These are phyloP conservation scores for Zaprionus obscuricornis DNA, from an alignment of 2,888 invertebrate species.

Conservation along the genomic window DNA sequence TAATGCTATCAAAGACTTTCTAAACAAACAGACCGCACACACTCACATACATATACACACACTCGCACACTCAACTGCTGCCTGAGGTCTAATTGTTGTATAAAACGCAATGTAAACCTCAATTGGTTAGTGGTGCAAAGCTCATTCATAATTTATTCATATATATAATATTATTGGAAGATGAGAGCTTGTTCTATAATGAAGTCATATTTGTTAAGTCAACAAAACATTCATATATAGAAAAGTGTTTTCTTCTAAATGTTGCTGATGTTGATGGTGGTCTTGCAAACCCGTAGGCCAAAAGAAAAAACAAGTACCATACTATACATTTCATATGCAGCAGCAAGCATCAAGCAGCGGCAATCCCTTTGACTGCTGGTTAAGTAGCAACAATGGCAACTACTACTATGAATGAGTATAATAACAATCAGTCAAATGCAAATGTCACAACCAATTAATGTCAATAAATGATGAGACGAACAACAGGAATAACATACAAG, in stretches of 20 bases:
- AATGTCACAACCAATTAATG: slow-evolving; percentile 82
- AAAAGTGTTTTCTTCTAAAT: slow-evolving; percentile 36
- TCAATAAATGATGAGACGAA: slow-evolving; percentile 75
- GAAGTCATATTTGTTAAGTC: slow-evolving; percentile 73
- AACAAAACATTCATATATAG: slow-evolving; percentile 31
- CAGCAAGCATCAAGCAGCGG: slow-evolving; percentile 25
- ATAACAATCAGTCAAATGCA: slow-evolving; percentile 79
- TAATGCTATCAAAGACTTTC: slow-evolving; percentile 6
- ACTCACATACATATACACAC: slow-evolving; percentile 1
- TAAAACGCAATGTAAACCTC: slow-evolving; percentile 57
- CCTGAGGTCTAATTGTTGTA: slow-evolving; percentile 55
- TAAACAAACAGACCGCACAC: slow-evolving; percentile 46
- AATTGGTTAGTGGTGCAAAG: slow-evolving; percentile 49
- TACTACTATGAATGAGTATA: no score
- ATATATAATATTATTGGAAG: slow-evolving; percentile 38
- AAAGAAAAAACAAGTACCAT: no score
- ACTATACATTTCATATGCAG: no score
- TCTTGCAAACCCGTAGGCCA: slow-evolving; percentile 7
- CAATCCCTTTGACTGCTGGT: slow-evolving; percentile 18
- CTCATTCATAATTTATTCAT: slow-evolving; percentile 70
- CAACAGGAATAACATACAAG: no score
- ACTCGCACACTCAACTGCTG: slow-evolving; percentile 7
- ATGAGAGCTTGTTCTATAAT: slow-evolving; percentile 59
- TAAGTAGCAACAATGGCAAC: slow-evolving; percentile 79
- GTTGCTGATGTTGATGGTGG: not conserved